These are phyloP conservation scores for Phataginus tricuspis DNA, from an alignment of 2,797 vertebrate genomes.

Conservation along the genomic window DNA sequence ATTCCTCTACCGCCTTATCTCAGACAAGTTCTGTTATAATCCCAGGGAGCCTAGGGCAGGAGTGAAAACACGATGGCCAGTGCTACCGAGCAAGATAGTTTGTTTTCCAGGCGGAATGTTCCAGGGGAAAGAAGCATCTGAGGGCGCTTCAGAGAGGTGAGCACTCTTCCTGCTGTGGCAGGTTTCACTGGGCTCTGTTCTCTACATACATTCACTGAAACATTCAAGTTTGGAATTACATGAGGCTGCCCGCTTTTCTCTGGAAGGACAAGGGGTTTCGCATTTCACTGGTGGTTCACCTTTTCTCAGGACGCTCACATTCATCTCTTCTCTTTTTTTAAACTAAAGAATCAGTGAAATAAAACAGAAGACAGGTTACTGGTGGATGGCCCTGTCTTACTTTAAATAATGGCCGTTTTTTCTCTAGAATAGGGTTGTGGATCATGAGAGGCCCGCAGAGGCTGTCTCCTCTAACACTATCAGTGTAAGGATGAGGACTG, in stretches of 20 bases:
- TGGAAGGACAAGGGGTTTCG: background rate
- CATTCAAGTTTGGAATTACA: fast-evolving
- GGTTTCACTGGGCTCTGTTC: fast-evolving
- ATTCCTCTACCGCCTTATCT: background rate
- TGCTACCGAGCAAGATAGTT: background rate
- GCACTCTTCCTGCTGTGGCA: fast-evolving
- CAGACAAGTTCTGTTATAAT: background rate
- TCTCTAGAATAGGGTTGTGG: background rate
- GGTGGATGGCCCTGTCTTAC: background rate
- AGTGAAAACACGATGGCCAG: background rate
- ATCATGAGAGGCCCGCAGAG: background rate
- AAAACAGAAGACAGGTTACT: background rate
- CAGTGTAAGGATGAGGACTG: background rate
- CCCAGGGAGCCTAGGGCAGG: fast-evolving
- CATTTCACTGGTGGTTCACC: background rate
- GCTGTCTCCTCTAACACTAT: background rate
- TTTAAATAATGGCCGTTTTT: background rate
- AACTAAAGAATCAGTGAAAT: background rate
- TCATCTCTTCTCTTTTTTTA: background rate
- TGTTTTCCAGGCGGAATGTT: background rate
- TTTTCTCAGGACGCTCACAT: background rate
- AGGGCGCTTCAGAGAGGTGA: background rate
- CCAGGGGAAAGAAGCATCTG: background rate
- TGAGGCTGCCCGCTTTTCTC: background rate
- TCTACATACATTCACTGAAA: background rate